phyloP scores from a whole-genome alignment of 2,888 invertebrate genomes.

The Catotricha subobsoleta region DNA sequence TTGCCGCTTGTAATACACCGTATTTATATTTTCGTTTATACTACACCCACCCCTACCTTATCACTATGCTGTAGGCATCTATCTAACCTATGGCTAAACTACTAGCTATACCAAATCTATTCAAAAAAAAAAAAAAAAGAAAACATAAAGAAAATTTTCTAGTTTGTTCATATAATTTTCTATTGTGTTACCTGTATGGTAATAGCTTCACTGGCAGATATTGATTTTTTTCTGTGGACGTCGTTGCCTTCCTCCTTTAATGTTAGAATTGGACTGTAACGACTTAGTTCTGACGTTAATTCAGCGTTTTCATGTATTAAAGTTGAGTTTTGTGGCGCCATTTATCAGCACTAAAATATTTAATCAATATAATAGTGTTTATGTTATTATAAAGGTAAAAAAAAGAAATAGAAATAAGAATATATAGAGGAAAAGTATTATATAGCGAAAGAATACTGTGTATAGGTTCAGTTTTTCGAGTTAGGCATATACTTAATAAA shows the following conservation, averaged over 20 bases:
- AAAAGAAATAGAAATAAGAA: too few species aligned
- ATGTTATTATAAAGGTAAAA: neutral
- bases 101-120: too few species aligned
- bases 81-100: too few species aligned
- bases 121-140: neutral
- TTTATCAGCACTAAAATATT: slow-evolving; percentile 11
- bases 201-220: slow-evolving; percentile 9
- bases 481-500: too few species aligned
- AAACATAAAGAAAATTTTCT: neutral
- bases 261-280: slow-evolving; percentile 23
- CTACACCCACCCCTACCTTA: too few species aligned
- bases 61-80: too few species aligned
- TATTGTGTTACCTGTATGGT: slow-evolving; percentile 4
- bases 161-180: too few species aligned
- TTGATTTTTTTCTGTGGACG: slow-evolving; percentile 10
- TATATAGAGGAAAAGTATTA: too few species aligned
- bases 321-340: slow-evolving; percentile 27
- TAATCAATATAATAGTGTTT: slow-evolving; percentile 1
- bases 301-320: slow-evolving; percentile 21
- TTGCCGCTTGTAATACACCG: too few species aligned
- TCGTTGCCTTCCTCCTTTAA: slow-evolving; percentile 13
- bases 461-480: too few species aligned
- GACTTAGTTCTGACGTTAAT: slow-evolving; percentile 14
- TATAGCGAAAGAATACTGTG: too few species aligned
- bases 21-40: too few species aligned